These are phyloP conservation scores for Dicycla oo DNA, from an alignment of 2,888 invertebrate genomes.

Conservation along the genomic window DNA sequence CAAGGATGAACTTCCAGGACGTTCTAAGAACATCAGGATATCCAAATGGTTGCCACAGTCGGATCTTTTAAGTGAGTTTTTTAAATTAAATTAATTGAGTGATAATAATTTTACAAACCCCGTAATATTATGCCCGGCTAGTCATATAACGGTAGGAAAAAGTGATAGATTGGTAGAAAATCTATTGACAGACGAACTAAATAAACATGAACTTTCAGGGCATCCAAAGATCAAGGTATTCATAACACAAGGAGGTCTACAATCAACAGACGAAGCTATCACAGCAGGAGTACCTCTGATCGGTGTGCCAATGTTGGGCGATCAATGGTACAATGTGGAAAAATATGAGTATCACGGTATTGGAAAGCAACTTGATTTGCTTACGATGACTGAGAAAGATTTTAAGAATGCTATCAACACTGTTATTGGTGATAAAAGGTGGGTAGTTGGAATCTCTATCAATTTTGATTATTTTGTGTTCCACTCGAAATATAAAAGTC, in stretches of 20 bases:
- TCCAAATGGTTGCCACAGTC: slow-evolving; percentile 86
- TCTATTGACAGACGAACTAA: not conserved
- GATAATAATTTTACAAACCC: not conserved
- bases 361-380: slow-evolving; percentile 37
- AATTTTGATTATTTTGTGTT: not conserved
- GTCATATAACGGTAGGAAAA: not conserved
- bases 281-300: slow-evolving; percentile 64
- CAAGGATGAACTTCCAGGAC: slow-evolving; percentile 73
- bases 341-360: slow-evolving; percentile 48
- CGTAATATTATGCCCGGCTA: not conserved
- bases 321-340: slow-evolving; percentile 64
- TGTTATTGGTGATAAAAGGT: slow-evolving; percentile 43
- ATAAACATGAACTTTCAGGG: slow-evolving; percentile 24
- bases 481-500: not conserved
- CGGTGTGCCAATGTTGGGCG: slow-evolving; percentile 63
- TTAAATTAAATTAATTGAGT: not conserved
- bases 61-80: slow-evolving; percentile 54
- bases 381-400: slow-evolving; percentile 29
- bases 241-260: slow-evolving; percentile 66
- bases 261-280: slow-evolving; percentile 69
- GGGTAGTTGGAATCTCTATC: not conserved
- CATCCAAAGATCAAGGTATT: slow-evolving; percentile 57
- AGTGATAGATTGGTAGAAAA: not conserved
- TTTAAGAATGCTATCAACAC: slow-evolving; percentile 31
- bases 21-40: slow-evolving; percentile 79